Percentiles rank a stretch among this genome's conserved stretches.
Conservation (phyloP, 2,888 invertebrate genomes). For the Cryptophagus acutangulus region DNA sequence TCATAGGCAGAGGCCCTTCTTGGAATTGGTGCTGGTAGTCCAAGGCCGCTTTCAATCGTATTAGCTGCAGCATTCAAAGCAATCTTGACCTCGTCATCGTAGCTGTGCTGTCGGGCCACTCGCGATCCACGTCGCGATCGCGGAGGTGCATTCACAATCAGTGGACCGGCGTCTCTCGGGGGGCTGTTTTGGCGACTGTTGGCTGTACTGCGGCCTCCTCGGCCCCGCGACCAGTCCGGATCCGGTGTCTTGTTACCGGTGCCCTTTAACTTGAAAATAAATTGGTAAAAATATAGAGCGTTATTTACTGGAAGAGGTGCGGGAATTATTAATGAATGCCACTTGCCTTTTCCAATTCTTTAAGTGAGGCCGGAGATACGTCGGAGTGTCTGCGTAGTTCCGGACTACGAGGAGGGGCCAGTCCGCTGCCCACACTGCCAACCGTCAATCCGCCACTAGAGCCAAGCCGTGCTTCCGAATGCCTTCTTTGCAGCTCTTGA, state of each 20-base stretch:
- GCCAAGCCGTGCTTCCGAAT: constrained; percentile 70
- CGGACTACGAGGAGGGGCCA: constrained; percentile 80
- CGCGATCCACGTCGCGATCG: constrained; percentile 57
- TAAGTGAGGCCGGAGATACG: constrained; percentile 80
- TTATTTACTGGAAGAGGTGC: not conserved
- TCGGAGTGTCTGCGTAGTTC: constrained; percentile 80
- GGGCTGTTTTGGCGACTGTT: constrained; percentile 59
- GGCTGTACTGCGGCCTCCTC: constrained; percentile 58
- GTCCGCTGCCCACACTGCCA: constrained; percentile 55
- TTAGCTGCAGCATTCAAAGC: constrained; percentile 30
- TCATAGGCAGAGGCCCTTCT: constrained; percentile 81
- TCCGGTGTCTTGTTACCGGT: constrained; percentile 54
- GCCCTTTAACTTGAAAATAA: constrained; percentile 59
- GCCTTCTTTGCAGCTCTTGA: constrained; percentile 72
- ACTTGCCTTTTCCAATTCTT: constrained; percentile 80
- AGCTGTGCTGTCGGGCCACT: constrained; percentile 73
- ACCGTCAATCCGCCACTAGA: constrained; percentile 54
- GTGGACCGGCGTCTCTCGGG: constrained; percentile 47
- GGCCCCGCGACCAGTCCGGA: constrained; percentile 54
- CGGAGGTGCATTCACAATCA: constrained; percentile 44
- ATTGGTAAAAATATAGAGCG: constrained; percentile 1
- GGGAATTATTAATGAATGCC: not conserved
- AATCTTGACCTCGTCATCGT: constrained; percentile 67
- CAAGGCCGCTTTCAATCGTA: constrained; percentile 54
- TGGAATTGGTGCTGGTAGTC: constrained; percentile 69